Percentiles rank a stretch among this genome's conserved stretches.
phyloP scores from a whole-genome alignment of 2,888 invertebrate genomes.

The Timandra comae region DNA sequence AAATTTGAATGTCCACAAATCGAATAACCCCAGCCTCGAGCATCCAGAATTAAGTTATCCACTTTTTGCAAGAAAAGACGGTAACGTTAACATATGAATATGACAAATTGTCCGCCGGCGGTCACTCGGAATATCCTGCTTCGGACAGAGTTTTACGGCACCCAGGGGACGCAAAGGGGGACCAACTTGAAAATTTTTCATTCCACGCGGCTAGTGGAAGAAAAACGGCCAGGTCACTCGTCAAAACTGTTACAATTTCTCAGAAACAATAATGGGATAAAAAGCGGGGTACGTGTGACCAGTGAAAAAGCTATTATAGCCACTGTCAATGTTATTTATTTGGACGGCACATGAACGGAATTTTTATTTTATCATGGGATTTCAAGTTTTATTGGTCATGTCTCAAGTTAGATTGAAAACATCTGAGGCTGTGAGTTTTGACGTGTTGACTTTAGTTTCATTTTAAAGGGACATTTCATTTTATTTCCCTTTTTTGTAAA shows the following conservation, averaged over 20 bases:
- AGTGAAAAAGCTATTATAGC: constrained; percentile 63
- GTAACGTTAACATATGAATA: constrained; percentile 77
- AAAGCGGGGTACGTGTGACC: constrained; percentile 52
- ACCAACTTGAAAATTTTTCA: constrained; percentile 76
- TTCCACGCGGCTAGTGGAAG: constrained; percentile 64
- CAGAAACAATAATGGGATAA: constrained; percentile 74
- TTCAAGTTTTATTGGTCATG: constrained; percentile 62
- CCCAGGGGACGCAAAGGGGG: constrained; percentile 63
- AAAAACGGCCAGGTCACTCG: constrained; percentile 73
- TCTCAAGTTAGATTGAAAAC: constrained; percentile 37
- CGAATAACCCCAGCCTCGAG: constrained; percentile 59
- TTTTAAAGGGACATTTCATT: no score
- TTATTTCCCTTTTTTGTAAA: no score
- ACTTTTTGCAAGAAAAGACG: constrained; percentile 76
- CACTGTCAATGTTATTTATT: constrained; percentile 76
- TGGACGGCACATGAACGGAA: constrained; percentile 62
- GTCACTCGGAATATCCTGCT: constrained; percentile 58
- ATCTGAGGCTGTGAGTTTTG: constrained; percentile 22
- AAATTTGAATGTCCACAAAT: constrained; percentile 75
- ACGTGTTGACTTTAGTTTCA: constrained; percentile 4
- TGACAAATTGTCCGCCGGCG: constrained; percentile 74
- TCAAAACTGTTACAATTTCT: constrained; percentile 77
- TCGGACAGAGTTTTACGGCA: constrained; percentile 71
- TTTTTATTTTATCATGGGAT: constrained; percentile 71
- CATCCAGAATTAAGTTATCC: constrained; percentile 73